A percentile compares a stretch with the other conserved stretches of the same genome.
phyloP scores from a whole-genome alignment of 2,888 invertebrate genomes.

The Parnassius apollo region DNA sequence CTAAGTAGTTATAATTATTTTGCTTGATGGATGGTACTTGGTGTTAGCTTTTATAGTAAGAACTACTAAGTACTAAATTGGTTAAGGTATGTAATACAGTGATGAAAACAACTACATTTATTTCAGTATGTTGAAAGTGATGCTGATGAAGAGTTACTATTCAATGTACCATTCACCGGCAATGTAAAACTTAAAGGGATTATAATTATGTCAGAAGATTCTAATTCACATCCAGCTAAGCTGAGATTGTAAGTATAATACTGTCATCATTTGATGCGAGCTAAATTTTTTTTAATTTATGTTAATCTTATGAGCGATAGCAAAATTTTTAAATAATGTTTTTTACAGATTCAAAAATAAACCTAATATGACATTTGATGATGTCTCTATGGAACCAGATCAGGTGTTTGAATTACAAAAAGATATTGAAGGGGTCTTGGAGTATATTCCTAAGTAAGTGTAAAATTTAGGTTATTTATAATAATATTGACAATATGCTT shows the following conservation, averaged over 20 bases:
- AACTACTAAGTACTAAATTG: too few relatives aligned
- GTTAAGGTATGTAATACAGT: too few relatives aligned
- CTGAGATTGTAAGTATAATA: constrained; percentile 89
- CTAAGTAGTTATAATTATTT: too few relatives aligned
- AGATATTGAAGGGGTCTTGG: constrained; percentile 89
- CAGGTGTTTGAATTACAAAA: constrained; percentile 93
- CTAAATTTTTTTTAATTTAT: constrained; percentile 79
- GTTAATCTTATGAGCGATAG: too few relatives aligned
- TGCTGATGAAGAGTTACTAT: constrained; percentile 96
- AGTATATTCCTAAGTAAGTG: constrained; percentile 94
- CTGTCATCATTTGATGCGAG: constrained; percentile 67
- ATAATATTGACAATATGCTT: too few relatives aligned
- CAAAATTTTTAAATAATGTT: background rate
- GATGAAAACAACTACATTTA: constrained; percentile 19
- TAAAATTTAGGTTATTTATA: background rate
- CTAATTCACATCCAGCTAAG: constrained; percentile 90
- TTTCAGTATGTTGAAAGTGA: constrained; percentile 96
- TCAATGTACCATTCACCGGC: constrained; percentile 98
- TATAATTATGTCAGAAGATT: constrained; percentile 94
- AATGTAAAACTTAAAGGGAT: constrained; percentile 97
- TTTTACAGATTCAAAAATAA: constrained; percentile 92
- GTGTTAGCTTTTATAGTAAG: too few relatives aligned
- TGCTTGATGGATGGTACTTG: too few relatives aligned
- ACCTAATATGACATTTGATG: constrained; percentile 97
- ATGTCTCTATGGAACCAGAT: constrained; percentile 86